Base-by-base conservation (phyloP, 2,113 vertebrate species). In the Acanthisitta chloris region DNA sequence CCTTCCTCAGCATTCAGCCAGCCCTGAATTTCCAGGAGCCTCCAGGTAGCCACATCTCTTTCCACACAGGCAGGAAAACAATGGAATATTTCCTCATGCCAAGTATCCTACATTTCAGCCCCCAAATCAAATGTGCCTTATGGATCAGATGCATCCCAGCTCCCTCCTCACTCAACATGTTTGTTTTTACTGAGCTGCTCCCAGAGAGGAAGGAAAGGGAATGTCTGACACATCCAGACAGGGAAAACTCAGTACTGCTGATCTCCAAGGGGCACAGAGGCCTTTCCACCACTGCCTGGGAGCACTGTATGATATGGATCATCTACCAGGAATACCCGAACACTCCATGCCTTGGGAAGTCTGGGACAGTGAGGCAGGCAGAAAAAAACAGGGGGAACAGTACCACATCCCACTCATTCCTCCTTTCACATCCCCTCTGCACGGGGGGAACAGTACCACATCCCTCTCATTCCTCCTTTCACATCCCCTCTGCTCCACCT, bases 11-110 rank as follows among this genome's bases (percentile, higher is more conserved):
- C 42, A 62, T 48, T 40, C 90, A 74, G 64, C 36, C 62, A 51
- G 55, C 34, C 19, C 26, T 10, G 34, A 28, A 71, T 48, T n/a
- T 34, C 59, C 52, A 12, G 38, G 21, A 17, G 24, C 59, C 71
- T 33, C 38, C 57, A 67, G 46, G 42, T 4, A 83, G 67, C 28
- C 67, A 48, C 66, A 6, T 8, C 36, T 52, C 34, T 10, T 6
- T 16, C 34, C 57, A 62, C 6, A 3, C 26, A 59, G 58, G 52
- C 38, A 49, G 40, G 14, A 58, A 52, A 81, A 33, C 34, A 40
- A 0, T 0, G 45, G 26, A 51, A 38, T 0, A 17, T 49, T 59
- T 81, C 29, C 70, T n/a, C 76, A 49, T 17, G 2, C 12, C 31
- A 45, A 43, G 25, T 6, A 69, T 14, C 45, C 13, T 4, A 15